Evolutionary conservation across 2,797 vertebrate species (phyloP).

Genomic region (Emydoidea blandingii): DNA sequence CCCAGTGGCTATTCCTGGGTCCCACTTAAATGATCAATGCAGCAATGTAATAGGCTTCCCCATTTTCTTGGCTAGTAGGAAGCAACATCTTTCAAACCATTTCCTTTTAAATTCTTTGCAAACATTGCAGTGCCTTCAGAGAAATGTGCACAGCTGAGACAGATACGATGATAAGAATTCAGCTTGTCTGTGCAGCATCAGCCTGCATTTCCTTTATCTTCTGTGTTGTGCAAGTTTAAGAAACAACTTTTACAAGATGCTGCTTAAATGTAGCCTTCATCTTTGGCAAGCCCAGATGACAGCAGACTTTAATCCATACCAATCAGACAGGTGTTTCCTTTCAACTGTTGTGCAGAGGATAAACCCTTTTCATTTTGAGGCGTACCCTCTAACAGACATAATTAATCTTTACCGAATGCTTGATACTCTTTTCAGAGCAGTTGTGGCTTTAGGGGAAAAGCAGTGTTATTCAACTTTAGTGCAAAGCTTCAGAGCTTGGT

Average conservation of each 20-base stretch:
- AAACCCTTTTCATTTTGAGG: neutral
- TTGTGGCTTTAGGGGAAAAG: neutral
- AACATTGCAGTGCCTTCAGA: neutral
- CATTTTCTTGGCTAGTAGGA: rapidly evolving
- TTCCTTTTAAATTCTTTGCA: neutral
- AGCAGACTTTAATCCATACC: neutral
- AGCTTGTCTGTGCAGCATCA: neutral
- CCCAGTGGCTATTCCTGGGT: neutral
- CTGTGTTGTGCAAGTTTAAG: neutral
- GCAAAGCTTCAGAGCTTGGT: neutral
- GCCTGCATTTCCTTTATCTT: neutral
- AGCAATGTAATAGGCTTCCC: neutral
- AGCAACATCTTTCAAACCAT: neutral
- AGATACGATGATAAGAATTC: neutral
- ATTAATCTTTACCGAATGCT: neutral
- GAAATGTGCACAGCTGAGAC: neutral
- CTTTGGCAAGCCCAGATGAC: neutral
- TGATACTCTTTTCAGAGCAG: neutral
- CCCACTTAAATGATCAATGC: slow-evolving; percentile 3
- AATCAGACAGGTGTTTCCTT: neutral
- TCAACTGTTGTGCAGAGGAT: neutral
- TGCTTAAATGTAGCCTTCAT: neutral
- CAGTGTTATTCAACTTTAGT: neutral
- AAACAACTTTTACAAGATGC: neutral
- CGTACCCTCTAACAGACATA: neutral